Conservation (phyloP, 2,888 invertebrate genomes). For the Argynnis bischoffii region DNA sequence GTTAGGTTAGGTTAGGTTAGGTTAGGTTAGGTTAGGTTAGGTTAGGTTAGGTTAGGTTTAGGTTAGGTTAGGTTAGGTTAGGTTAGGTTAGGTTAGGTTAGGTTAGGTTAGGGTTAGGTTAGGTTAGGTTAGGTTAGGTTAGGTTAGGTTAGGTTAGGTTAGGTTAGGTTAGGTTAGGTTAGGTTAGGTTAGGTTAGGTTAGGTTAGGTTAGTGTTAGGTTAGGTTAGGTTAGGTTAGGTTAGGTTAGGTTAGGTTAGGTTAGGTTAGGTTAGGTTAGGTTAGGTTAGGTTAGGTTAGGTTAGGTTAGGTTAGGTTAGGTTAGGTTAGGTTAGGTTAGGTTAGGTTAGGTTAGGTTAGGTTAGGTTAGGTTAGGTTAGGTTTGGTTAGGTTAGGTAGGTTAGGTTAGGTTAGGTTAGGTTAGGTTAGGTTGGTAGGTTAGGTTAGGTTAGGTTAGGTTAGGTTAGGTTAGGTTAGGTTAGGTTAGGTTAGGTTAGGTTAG, state of each 20-base stretch:
- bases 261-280: constrained; percentile 31
- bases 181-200: constrained; percentile 31
- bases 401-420: constrained; percentile 25
- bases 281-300: constrained; percentile 32
- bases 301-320: constrained; percentile 31
- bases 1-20: constrained; percentile 37
- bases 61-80: constrained; percentile 30
- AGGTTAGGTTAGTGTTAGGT: constrained; percentile 30
- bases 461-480: constrained; percentile 29
- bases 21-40: constrained; percentile 39
- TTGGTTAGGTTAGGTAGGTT: constrained; percentile 25
- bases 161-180: constrained; percentile 33
- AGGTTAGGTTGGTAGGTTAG: constrained; percentile 29
- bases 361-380: constrained; percentile 33
- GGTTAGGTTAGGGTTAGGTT: constrained; percentile 29
- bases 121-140: constrained; percentile 28
- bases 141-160: constrained; percentile 31
- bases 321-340: constrained; percentile 32
- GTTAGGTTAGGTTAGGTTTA: constrained; percentile 33
- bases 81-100: constrained; percentile 32
- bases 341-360: constrained; percentile 33
- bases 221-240: constrained; percentile 30
- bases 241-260: constrained; percentile 31
- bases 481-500: constrained; percentile 34
- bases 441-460: constrained; percentile 28